Evolutionary conservation across 2,797 vertebrate species (phyloP), one percentile per base, ranked within the genome.

Genomic region (Melopsittacus undulatus): DNA sequence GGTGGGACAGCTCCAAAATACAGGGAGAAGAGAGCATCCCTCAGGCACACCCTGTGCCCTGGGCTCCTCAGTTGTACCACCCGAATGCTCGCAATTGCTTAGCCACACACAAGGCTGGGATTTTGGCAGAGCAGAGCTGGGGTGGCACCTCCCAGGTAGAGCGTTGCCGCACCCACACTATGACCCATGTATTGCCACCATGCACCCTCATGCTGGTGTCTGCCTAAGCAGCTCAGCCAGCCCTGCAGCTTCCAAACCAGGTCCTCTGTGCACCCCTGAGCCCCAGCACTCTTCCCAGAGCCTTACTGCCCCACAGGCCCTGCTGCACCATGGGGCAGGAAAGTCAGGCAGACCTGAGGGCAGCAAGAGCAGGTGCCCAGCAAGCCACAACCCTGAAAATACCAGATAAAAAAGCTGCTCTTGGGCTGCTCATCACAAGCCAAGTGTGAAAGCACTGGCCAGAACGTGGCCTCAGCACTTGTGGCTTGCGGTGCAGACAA

Each of bases 1-100:
- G 45, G 21, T 46, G 52, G 45, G 19, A 30, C 27, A 52, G 32
- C 36, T 40, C 51, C 24, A 22, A 73, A 67, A 34, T 1, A 34
- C n/a, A 54, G 61, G 29, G 46, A 42, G 32, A 70, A 42, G 61
- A 66, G 36, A 34, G n/a, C 52, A 66, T n/a, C 32, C 42, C 40
- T 46, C 27, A 0, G 0, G 22, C 64, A 14, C 12, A 26, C 29
- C 19, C 61, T 1, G 1, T 7, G 23, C 10, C n/a, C 29, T 11
- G 22, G 21, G 78, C 52, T 48, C 48, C 48, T 48, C 59, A 26
- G 10, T 56, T 69, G 43, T 48, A 34, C 15, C 36, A 34, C 51
- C 32, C 27, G 11, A 36, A 18, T 0, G 2, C 40, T 27, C 34
- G 26, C 42, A 24, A 36, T 17, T 32, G 30, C 20, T 13, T 40